Conservation (phyloP, 92 coral and sea anemone genomes). For the Epizoanthus stellaris region DNA sequence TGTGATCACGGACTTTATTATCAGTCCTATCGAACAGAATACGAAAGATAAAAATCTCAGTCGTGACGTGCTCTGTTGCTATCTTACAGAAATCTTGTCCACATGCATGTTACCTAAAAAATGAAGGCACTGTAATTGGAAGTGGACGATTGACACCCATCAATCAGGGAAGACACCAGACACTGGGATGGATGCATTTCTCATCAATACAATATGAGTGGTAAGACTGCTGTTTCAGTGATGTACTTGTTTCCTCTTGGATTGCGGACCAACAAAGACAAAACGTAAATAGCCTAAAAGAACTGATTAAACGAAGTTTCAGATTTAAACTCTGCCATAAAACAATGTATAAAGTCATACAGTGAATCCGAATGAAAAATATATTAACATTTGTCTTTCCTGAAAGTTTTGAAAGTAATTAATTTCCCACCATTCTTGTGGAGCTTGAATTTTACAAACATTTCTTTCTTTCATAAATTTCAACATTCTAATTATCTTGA, state of each 20-base stretch:
- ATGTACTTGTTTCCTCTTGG: neutral
- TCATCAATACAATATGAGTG: neutral
- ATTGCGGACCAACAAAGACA: too few species aligned
- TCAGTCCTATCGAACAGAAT: slow-evolving; percentile 38
- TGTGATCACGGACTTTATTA: slow-evolving; percentile 37
- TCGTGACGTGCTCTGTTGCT: slow-evolving; percentile 15
- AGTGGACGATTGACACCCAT: slow-evolving; percentile 1
- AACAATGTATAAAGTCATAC: too few species aligned
- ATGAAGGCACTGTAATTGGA: neutral
- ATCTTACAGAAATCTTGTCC: slow-evolving; percentile 23
- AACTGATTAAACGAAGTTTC: too few species aligned
- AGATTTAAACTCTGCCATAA: too few species aligned
- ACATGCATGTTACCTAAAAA: neutral
- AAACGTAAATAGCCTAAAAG: too few species aligned
- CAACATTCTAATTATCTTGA: too few species aligned
- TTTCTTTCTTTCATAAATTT: too few species aligned
- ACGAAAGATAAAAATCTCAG: slow-evolving; percentile 31
- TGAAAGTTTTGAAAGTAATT: too few species aligned
- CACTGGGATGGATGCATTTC: slow-evolving; percentile 6
- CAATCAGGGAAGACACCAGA: neutral
- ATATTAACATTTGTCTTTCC: too few species aligned
- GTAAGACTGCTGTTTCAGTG: neutral
- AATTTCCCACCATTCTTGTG: too few species aligned
- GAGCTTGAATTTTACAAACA: too few species aligned
- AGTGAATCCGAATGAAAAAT: too few species aligned